Evolutionary conservation across 1,140 invertebrate species (phyloP).

Genomic region (Pseudomyrmex cubaensis): DNA sequence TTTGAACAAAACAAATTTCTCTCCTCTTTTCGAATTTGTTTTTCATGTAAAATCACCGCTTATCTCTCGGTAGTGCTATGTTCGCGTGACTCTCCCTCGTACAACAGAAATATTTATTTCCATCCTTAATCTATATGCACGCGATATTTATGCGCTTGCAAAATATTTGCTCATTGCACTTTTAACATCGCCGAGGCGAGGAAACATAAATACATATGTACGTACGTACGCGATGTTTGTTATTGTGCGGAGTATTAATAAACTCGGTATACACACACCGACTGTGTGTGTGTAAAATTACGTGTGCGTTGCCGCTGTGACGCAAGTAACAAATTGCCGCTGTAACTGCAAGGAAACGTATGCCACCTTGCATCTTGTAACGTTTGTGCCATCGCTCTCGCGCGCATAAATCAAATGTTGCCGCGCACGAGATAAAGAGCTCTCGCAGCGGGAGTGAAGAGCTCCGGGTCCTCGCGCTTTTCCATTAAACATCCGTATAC

Average conservation of each 20-base stretch:
- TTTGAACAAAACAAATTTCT: too few species aligned
- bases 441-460: background rate
- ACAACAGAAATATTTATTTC: background rate
- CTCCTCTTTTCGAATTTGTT: too few species aligned
- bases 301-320: slow-evolving; percentile 11
- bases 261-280: slow-evolving; percentile 25
- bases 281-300: slow-evolving; percentile 49
- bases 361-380: slow-evolving; percentile 33
- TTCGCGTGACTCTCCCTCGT: background rate
- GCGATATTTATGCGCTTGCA: slow-evolving; percentile 15
- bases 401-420: slow-evolving; percentile 48
- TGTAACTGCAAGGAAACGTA: slow-evolving; percentile 50
- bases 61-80: too few species aligned
- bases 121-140: slow-evolving; percentile 3
- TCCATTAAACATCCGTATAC: slow-evolving; percentile 18
- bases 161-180: slow-evolving; percentile 19
- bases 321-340: slow-evolving; percentile 35
- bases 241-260: slow-evolving; percentile 36
- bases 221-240: background rate
- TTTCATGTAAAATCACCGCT: too few species aligned
- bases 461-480: slow-evolving; percentile 6
- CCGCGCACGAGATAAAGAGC: slow-evolving; percentile 41
- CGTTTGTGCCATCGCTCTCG: slow-evolving; percentile 27
- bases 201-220: too few species aligned
- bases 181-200: slow-evolving; percentile 1